Base-by-base conservation (phyloP, 2,797 vertebrate species). In the Enteromius trimaculatus region DNA sequence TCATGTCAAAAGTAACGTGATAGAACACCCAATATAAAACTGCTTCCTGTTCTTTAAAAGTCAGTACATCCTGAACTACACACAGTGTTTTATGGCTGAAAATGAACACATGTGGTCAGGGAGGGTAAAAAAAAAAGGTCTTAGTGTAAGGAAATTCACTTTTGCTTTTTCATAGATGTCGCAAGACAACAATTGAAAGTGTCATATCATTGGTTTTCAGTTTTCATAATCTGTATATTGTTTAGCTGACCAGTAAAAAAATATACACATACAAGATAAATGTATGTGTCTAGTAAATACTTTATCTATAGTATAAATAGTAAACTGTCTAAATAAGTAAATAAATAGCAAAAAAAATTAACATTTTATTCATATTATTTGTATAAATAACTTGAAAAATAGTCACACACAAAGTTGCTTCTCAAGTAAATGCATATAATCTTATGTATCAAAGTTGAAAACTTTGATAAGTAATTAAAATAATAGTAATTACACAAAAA, bases 1-100 rank as follows among this genome's bases (percentile, higher is more conserved):
- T 88, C 84, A 84, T 88, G 87, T 91, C 88, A 72, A 84, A 83
- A 75, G 82, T 87, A 91, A 91, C 77, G 34, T 85, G 89, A 90
- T 85, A 89, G 77, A 87, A 87, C 64, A 86, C 86, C 88, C 80
- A 81, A 85, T 88, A 88, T 90, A 44, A 78, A 85, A 66, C 53
- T 55, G 87, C 86, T 90, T 92, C 89, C 89, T 90, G 84, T 89
- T 75, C 62, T 69, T 65, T 70, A 79, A 85, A 88, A 87, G 47
- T 86, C 86, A 77, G 90, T 69, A 83, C 80, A 90, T 77, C 77
- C 70, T 65, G 65, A 89, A 90, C 84, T 82, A 83, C 53, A 76
- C 23, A 42, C 26, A 29, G 47, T 29, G 68, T 77, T 68, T 68
- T 44, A 82, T 44, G 44, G 23, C 49, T 51, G 31, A 58, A 68